Conservation (phyloP, 1,140 invertebrate species). For the Bombus confusus region DNA sequence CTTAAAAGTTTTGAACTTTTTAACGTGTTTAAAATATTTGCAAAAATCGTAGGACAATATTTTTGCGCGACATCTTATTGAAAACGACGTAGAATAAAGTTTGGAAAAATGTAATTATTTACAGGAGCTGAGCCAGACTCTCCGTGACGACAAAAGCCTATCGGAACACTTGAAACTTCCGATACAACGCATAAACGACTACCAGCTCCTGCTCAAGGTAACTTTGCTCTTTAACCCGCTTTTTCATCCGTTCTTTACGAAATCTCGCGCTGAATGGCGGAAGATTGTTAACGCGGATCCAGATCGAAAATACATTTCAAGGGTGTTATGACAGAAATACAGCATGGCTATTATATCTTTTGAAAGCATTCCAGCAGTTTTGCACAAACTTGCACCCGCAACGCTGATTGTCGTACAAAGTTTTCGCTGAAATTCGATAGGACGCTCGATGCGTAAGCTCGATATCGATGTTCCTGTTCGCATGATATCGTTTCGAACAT, state of each 20-base stretch:
- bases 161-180: slow-evolving; percentile 96
- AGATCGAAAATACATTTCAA: slow-evolving; percentile 57
- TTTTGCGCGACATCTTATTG: background rate
- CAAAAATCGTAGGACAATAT: background rate
- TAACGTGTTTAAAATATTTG: no score
- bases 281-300: slow-evolving; percentile 34
- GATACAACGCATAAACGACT: slow-evolving; percentile 97
- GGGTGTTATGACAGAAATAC: slow-evolving; percentile 63
- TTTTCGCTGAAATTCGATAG: slow-evolving; percentile 22
- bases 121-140: slow-evolving; percentile 92
- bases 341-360: slow-evolving; percentile 49
- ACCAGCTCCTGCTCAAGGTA: slow-evolving; percentile 97
- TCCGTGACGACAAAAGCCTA: slow-evolving; percentile 94
- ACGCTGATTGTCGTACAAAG: background rate
- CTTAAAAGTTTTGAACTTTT: no score
- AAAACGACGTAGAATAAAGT: background rate
- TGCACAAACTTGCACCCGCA: slow-evolving; percentile 26
- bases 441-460: no score
- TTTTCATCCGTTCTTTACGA: background rate
- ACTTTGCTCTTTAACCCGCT: slow-evolving; percentile 60
- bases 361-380: slow-evolving; percentile 65
- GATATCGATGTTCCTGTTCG: no score
- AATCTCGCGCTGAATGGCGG: background rate
- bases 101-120: slow-evolving; percentile 43
- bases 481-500: background rate